These are phyloP conservation scores for Schizaphis graminum DNA, from an alignment of 2,888 invertebrate genomes.

Conservation along the genomic window DNA sequence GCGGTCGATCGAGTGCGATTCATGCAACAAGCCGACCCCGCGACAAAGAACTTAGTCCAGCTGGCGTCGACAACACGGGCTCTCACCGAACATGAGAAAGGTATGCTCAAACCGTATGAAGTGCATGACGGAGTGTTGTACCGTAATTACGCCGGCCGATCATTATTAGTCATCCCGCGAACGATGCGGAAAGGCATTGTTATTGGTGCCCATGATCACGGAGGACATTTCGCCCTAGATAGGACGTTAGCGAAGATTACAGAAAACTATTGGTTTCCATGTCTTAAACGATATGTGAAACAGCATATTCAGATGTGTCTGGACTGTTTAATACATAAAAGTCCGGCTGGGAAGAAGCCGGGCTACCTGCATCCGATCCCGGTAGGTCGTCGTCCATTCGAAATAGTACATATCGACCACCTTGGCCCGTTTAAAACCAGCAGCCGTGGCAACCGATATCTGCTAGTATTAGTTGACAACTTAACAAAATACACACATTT, in stretches of 20 bases:
- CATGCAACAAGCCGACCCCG: not conserved
- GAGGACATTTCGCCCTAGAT: not conserved
- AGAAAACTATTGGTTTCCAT: not conserved
- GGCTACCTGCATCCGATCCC: too few species aligned
- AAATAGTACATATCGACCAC: too few species aligned
- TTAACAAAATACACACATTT: too few species aligned
- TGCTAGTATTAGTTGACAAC: too few species aligned
- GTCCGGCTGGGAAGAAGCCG: too few species aligned
- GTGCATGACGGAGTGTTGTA: not conserved
- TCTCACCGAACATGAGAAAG: not conserved
- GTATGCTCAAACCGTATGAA: not conserved
- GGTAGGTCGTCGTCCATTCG: too few species aligned
- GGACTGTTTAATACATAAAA: too few species aligned
- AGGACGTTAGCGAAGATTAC: not conserved
- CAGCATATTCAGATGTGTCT: too few species aligned
- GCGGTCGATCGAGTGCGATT: not conserved
- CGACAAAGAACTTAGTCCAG: not conserved
- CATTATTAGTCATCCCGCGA: not conserved
- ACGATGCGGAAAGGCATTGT: not conserved
- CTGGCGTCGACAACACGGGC: not conserved
- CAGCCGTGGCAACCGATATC: too few species aligned
- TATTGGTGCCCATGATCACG: not conserved
- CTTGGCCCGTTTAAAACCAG: too few species aligned
- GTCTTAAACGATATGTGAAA: not conserved
- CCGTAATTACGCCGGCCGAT: not conserved